Evolutionary conservation across 2,888 invertebrate species (phyloP), one percentile per base, ranked within the genome.

Genomic region (Brachyptera putata): DNA sequence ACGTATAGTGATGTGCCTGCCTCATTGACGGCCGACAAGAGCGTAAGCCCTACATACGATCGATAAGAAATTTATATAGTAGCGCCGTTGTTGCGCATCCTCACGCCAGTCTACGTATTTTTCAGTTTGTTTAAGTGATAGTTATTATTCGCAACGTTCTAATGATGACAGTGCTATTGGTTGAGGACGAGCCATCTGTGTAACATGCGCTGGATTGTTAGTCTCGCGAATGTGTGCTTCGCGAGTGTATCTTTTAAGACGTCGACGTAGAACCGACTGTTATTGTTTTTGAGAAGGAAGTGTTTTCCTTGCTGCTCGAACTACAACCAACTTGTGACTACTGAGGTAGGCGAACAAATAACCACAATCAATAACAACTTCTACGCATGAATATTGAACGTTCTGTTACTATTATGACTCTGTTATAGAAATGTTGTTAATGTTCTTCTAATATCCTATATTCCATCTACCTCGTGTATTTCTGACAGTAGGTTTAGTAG

Each of bases 51-150:
- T 53, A 53, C 37, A 53, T 18, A 53, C 53, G 53, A 53, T 53
- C 53, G 53, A 53, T 53, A 53, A 53, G 53, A 53, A 53, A 53
- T 53, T 53, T 53, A 53, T 53, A 53, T 53, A 53, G 53, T 53
- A 53, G 46, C 53, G 34, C 53, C 36, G 53, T 53, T 53, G 53
- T 53, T 53, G 53, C 53, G 53, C 53, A 53, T 53, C 53, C 53
- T 26, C 53, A 21, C 53, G 53, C 53, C 53, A 34, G 7, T 21
- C 36, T 11, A 11, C 13, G 9, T 4, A 13, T 16, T 50, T 53
- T 53, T 53, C 26, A 9, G 2, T 53, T 53, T 34, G 34, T 36
- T 36, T 4, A 22, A 36, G 53, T 36, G 53, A 34, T 50, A 14
- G 18, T 53, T 53, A n/a, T n/a, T 53, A 34, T 3, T 36, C 53